phyloP scores from a whole-genome alignment of 2,888 invertebrate species.

The Idaea dimidiata region DNA sequence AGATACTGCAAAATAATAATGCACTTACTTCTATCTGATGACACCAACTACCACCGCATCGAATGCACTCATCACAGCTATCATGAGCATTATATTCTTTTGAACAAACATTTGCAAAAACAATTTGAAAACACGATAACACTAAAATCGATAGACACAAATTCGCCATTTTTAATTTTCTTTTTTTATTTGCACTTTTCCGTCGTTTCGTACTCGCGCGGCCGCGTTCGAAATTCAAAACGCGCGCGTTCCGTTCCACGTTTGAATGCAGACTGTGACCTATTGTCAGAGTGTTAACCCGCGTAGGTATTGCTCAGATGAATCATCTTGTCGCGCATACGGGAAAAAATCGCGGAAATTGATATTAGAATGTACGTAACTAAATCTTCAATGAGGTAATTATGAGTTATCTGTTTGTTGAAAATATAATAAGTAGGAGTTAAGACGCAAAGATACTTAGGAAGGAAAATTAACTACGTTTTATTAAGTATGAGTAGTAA shows the following conservation, averaged over 20 bases:
- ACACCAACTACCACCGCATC: slow-evolving; percentile 63
- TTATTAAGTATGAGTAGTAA: too few relatives aligned
- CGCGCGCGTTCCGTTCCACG: slow-evolving; percentile 45
- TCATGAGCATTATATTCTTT: slow-evolving; percentile 27
- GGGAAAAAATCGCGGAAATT: slow-evolving; percentile 63
- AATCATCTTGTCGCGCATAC: slow-evolving; percentile 47
- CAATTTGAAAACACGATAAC: slow-evolving; percentile 48
- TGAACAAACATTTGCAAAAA: slow-evolving; percentile 46
- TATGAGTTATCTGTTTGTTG: slow-evolving; percentile 5
- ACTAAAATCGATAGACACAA: slow-evolving; percentile 56
- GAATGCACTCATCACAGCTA: slow-evolving; percentile 63
- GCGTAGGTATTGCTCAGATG: slow-evolving; percentile 48
- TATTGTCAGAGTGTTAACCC: slow-evolving; percentile 48
- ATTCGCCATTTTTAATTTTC: slow-evolving; percentile 46
- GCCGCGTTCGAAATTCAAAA: slow-evolving; percentile 45
- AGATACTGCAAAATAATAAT: slow-evolving; percentile 14
- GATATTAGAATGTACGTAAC: slow-evolving; percentile 27
- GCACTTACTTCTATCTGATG: slow-evolving; percentile 45
- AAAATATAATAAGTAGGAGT: neutral
- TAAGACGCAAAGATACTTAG: too few relatives aligned
- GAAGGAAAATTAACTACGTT: neutral
- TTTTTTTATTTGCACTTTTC: slow-evolving; percentile 16
- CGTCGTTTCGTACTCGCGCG: slow-evolving; percentile 9
- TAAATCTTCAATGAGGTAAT: slow-evolving; percentile 21
- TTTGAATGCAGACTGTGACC: slow-evolving; percentile 3